Conservation (phyloP, 2,888 invertebrate genomes). For the Sphaerophoria rueppellii region DNA sequence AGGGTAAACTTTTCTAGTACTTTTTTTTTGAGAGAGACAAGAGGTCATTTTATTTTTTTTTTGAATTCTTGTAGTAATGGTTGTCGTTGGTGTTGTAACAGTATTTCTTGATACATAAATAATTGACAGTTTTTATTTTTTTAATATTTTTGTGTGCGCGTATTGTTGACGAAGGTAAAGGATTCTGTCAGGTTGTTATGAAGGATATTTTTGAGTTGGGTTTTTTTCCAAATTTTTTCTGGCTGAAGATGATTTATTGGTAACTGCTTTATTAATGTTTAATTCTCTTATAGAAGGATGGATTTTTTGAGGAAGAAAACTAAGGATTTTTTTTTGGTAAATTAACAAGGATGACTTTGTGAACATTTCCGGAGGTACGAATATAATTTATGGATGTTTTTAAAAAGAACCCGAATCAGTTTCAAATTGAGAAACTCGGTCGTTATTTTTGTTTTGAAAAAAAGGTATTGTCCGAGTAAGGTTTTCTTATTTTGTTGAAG, state of each 20-base stretch:
- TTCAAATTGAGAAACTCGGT: no score
- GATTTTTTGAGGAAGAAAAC: no score
- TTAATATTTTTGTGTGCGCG: neutral
- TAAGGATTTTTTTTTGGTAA: no score
- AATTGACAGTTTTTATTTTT: neutral
- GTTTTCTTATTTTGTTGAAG: no score
- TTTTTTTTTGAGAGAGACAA: neutral
- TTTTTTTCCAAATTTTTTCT: neutral
- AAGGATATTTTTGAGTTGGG: neutral
- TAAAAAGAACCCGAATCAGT: no score
- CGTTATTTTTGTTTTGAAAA: no score
- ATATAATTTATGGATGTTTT: no score
- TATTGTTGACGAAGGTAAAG: neutral
- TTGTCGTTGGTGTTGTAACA: neutral
- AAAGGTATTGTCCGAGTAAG: no score
- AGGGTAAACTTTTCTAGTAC: neutral
- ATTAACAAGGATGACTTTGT: no score
- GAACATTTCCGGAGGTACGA: no score
- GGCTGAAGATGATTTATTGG: neutral
- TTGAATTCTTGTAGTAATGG: neutral
- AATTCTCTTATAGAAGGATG: no score
- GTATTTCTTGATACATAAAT: neutral
- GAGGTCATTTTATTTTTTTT: neutral
- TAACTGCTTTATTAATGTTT: no score
- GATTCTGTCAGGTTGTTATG: neutral